Conservation (phyloP, 1,140 invertebrate species). For the Daktulosphaira vitifoliae region DNA sequence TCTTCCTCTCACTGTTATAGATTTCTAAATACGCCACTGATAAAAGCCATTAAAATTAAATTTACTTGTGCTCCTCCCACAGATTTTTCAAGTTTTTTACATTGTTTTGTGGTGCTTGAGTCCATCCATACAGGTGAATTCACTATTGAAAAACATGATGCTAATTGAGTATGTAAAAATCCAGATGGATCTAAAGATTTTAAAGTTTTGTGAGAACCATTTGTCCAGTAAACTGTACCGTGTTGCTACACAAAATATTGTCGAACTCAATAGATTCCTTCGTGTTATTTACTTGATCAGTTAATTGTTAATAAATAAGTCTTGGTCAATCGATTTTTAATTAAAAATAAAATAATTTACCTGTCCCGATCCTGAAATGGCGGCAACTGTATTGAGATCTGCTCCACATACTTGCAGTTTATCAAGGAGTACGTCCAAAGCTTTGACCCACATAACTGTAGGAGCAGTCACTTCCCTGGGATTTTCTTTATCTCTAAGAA, state of each 20-base stretch:
- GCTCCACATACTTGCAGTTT: slow-evolving; percentile 68
- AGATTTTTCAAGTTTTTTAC: slow-evolving; percentile 64
- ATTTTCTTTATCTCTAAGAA: slow-evolving; percentile 52
- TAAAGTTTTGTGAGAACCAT: slow-evolving; percentile 58
- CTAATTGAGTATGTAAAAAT: slow-evolving; percentile 76
- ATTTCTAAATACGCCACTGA: no score
- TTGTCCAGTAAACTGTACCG: slow-evolving; percentile 89
- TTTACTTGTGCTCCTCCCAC: slow-evolving; percentile 67
- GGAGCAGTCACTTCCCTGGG: slow-evolving; percentile 63
- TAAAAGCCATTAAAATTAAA: no score
- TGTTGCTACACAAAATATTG: slow-evolving; percentile 81
- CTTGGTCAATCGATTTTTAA: no score
- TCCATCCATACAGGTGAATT: slow-evolving; percentile 97
- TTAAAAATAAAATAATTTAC: no score
- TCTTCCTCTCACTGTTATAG: no score
- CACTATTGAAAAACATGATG: slow-evolving; percentile 62
- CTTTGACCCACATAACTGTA: slow-evolving; percentile 89
- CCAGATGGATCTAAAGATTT: slow-evolving; percentile 58
- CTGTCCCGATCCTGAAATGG: slow-evolving; percentile 84
- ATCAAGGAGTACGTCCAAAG: slow-evolving; percentile 83
- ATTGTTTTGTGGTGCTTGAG: slow-evolving; percentile 74
- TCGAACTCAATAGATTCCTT: no score
- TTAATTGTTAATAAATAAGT: no score
- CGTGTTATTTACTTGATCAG: no score
- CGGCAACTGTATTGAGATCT: slow-evolving; percentile 69